Evolutionary conservation across 2,113 vertebrate genomes (phyloP).

Genomic region (Chamaetylas fuelleborni): DNA sequence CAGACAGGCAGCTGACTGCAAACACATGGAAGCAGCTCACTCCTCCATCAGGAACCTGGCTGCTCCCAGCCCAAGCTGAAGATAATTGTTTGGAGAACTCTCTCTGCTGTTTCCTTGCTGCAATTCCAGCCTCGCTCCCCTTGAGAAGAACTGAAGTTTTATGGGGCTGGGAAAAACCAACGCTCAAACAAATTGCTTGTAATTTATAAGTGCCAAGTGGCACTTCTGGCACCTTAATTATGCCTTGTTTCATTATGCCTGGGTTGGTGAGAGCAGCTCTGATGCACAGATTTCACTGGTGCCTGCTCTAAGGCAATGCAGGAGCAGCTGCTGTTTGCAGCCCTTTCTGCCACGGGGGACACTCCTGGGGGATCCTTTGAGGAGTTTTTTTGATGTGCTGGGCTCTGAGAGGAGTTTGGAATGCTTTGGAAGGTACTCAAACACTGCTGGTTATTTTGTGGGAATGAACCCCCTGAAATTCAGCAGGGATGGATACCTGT

Average conservation of each 20-base stretch:
- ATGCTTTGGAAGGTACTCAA: neutral
- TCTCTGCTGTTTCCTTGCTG: neutral
- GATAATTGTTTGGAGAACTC: neutral
- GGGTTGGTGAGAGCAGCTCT: neutral
- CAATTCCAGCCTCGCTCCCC: neutral
- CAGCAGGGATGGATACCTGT: neutral
- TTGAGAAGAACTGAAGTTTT: neutral
- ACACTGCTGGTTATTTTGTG: neutral
- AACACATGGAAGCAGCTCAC: neutral
- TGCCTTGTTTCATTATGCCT: conserved; percentile 8
- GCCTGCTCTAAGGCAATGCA: neutral
- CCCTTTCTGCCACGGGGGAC: neutral
- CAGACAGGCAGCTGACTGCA: neutral
- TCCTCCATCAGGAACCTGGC: neutral
- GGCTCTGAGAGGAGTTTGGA: neutral
- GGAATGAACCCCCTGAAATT: neutral
- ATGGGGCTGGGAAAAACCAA: neutral
- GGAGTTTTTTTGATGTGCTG: neutral
- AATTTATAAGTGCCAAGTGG: conserved; percentile 29
- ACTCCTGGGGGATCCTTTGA: neutral
- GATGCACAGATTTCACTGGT: neutral
- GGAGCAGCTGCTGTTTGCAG: conserved; percentile 19
- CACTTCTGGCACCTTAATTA: conserved; percentile 9
- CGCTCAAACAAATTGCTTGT: neutral
- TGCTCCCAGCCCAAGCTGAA: neutral